Percentiles rank a stretch among this genome's conserved stretches.
phyloP scores from a whole-genome alignment of 1,140 invertebrate genomes.

The Lasioglossum baleicum region DNA sequence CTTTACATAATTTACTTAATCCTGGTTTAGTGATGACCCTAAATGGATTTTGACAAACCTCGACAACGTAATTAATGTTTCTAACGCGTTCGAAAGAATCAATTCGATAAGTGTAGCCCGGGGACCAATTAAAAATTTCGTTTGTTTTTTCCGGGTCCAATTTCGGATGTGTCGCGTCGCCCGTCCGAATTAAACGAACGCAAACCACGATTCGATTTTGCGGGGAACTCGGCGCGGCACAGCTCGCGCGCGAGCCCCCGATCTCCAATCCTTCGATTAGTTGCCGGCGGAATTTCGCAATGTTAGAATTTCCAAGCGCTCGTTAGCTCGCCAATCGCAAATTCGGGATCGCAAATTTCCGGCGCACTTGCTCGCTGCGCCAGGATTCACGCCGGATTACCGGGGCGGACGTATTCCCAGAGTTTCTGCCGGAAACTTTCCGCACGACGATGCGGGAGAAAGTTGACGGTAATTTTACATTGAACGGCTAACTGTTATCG shows the following conservation, averaged over 20 bases:
- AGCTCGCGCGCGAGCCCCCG: background rate
- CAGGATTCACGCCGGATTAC: constrained; percentile 71
- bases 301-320: constrained; percentile 41
- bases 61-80: too few relatives aligned
- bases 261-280: constrained; percentile 26
- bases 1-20: too few relatives aligned
- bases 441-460: constrained; percentile 72
- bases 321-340: constrained; percentile 58
- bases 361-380: constrained; percentile 29
- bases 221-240: background rate
- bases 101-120: background rate
- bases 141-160: constrained; percentile 1
- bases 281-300: constrained; percentile 21
- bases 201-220: constrained; percentile 30
- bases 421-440: constrained; percentile 36
- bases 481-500: constrained; percentile 37
- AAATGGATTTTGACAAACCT: too few relatives aligned
- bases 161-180: background rate
- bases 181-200: constrained; percentile 26
- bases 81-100: background rate
- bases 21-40: too few relatives aligned
- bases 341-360: constrained; percentile 49
- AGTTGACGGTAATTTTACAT: constrained; percentile 63
- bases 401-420: constrained; percentile 52
- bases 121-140: constrained; percentile 2